Conservation (phyloP, 2,797 vertebrate species). For the Eremophila alpestris region DNA sequence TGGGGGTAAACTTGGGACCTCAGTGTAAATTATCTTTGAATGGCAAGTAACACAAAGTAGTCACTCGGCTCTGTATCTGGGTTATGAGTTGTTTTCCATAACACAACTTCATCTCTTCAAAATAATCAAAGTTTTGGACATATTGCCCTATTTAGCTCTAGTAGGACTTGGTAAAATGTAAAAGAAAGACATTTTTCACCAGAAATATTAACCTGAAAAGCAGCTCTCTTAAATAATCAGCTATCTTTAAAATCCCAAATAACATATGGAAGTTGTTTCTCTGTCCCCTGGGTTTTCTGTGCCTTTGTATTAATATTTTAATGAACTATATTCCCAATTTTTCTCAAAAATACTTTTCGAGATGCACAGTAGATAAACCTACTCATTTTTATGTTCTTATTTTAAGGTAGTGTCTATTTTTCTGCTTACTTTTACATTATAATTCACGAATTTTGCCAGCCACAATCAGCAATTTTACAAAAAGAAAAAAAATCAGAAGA, state of each 20-base stretch:
- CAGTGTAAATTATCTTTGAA: background rate
- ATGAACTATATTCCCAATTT: accelerated
- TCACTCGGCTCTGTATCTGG: background rate
- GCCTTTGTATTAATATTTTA: background rate
- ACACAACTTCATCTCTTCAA: background rate
- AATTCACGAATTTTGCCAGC: background rate
- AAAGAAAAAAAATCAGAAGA: background rate
- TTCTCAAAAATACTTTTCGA: background rate
- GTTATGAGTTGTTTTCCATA: background rate
- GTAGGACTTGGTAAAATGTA: background rate
- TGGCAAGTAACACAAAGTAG: conserved; percentile 5
- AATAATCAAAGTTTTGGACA: background rate
- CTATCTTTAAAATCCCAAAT: background rate
- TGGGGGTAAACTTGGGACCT: accelerated
- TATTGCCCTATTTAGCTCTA: background rate
- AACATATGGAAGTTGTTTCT: accelerated
- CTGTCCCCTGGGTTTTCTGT: background rate
- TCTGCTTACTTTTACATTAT: background rate
- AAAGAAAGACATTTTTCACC: background rate
- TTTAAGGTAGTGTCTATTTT: background rate
- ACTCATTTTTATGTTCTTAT: background rate
- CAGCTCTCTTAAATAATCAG: background rate
- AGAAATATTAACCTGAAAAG: background rate
- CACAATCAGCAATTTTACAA: background rate
- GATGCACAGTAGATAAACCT: accelerated